These are phyloP conservation scores for Rhagium mordax DNA, from an alignment of 2,888 invertebrate genomes.

Conservation along the genomic window DNA sequence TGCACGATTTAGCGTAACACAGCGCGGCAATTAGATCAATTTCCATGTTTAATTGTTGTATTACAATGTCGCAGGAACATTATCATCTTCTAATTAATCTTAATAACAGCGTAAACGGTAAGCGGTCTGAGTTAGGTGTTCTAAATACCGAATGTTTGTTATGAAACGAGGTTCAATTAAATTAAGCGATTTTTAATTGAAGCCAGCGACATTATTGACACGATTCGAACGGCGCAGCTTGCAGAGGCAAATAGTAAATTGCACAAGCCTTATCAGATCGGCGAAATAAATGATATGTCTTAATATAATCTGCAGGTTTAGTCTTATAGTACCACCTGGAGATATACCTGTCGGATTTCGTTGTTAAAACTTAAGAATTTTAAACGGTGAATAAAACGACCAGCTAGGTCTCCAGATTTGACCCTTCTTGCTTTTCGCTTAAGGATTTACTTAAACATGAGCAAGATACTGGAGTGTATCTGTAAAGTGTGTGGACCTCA, in stretches of 20 bases:
- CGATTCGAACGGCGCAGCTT: neutral
- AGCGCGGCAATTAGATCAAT: slow-evolving; percentile 4
- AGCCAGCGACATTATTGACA: neutral
- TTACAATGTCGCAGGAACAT: slow-evolving; percentile 11
- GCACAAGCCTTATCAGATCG: neutral
- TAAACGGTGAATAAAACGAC: no score
- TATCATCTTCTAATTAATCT: slow-evolving; percentile 26
- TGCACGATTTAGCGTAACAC: slow-evolving; percentile 5
- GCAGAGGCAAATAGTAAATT: neutral
- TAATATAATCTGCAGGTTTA: no score
- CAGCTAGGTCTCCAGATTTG: no score
- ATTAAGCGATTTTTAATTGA: neutral
- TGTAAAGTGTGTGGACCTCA: no score
- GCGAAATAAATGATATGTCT: neutral
- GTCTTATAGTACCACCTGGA: no score
- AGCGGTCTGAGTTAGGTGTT: neutral
- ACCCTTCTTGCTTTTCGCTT: no score
- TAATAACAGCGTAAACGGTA: slow-evolving; percentile 10
- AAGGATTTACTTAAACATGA: no score
- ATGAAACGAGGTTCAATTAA: slow-evolving; percentile 7
- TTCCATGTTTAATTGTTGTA: slow-evolving; percentile 20
- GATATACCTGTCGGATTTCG: no score
- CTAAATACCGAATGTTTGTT: slow-evolving; percentile 14
- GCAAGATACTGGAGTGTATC: no score
- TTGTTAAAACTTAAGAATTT: no score